Percentiles rank a stretch among this genome's conserved stretches.
phyloP scores from a whole-genome alignment of 2,888 invertebrate species.

The Linnaemya vulpina region DNA sequence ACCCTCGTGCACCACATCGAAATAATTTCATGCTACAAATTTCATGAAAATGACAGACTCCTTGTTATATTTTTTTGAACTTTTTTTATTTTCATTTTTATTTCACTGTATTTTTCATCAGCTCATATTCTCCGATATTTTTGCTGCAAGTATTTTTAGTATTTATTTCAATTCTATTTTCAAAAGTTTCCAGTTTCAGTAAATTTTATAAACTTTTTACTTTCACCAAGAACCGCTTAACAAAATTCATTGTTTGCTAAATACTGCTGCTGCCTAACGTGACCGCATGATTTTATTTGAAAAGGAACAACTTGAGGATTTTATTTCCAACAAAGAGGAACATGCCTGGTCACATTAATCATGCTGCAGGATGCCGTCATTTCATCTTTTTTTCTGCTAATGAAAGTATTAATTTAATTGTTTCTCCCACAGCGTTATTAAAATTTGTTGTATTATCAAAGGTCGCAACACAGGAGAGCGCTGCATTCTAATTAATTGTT shows the following conservation, averaged over 20 bases:
- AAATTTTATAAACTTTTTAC: not conserved
- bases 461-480: not conserved
- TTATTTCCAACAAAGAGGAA: not conserved
- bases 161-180: not conserved
- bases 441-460: constrained; percentile 11
- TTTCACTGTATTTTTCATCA: not conserved
- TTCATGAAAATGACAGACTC: no score
- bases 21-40: no score
- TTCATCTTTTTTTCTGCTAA: not conserved
- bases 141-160: not conserved
- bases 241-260: not conserved
- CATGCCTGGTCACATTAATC: not conserved
- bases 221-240: not conserved
- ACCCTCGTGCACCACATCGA: no score
- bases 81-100: no score
- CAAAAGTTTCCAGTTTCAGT: not conserved
- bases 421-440: not conserved
- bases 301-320: not conserved
- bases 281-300: not conserved
- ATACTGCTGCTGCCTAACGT: not conserved
- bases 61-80: no score
- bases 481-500: constrained; percentile 54
- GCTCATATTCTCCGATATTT: not conserved
- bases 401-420: constrained; percentile 31
- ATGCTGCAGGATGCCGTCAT: not conserved